Percentiles rank a stretch among this genome's conserved stretches.
Evolutionary conservation across 2,888 invertebrate genomes (phyloP).

Genomic region (Creontiades dilutus): DNA sequence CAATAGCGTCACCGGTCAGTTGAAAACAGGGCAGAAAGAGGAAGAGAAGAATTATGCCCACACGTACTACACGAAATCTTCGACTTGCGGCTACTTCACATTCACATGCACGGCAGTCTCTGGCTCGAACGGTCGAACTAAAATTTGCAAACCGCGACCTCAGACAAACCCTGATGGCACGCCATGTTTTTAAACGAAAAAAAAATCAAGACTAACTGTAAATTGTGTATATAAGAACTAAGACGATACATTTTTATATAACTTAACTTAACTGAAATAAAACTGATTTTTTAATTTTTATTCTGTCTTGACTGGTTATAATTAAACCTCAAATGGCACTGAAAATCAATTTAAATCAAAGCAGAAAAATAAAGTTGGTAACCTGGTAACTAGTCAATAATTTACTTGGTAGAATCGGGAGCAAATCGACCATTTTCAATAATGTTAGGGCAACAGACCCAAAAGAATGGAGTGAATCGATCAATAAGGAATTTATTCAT

Average conservation of each 20-base stretch:
- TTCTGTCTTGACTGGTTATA: background rate
- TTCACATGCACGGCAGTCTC: conserved; percentile 91
- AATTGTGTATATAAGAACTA: conserved; percentile 60
- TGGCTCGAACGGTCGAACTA: conserved; percentile 87
- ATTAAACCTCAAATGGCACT: no score
- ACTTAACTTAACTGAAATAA: conserved; percentile 48
- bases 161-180: conserved; percentile 88
- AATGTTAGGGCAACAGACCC: no score
- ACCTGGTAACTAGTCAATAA: no score
- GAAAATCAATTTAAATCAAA: no score
- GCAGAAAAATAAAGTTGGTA: no score
- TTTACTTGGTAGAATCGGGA: no score
- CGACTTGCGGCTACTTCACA: conserved; percentile 92
- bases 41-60: conserved; percentile 84
- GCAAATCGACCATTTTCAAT: no score
- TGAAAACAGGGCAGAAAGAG: conserved; percentile 81
- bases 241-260: conserved; percentile 35
- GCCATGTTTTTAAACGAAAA: conserved; percentile 77
- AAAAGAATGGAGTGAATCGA: no score
- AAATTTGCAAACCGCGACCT: conserved; percentile 89
- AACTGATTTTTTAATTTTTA: background rate
- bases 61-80: conserved; percentile 91
- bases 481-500: background rate
- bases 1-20: conserved; percentile 88
- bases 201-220: conserved; percentile 53